Base-by-base conservation (phyloP, 2,797 vertebrate genomes). In the Picus viridis region DNA sequence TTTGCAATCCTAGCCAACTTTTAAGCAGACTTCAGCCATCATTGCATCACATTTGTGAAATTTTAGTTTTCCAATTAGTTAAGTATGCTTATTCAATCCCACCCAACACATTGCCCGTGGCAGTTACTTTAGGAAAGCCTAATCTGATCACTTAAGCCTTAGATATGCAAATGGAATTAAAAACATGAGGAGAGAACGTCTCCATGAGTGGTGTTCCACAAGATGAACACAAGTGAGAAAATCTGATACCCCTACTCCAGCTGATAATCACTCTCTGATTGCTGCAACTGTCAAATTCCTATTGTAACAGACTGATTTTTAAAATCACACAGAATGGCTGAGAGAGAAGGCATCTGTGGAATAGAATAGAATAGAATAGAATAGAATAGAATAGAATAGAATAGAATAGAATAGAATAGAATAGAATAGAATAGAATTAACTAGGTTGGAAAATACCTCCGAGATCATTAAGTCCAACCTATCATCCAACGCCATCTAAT, bases 161-260 rank as follows among this genome's bases (percentile, higher is more conserved):
- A 64, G 63, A 75, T 75, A 89, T 83, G 53, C 69, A 91, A 94
- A 94, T 78, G 63, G 24, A 92, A 78, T 71, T 91, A 73, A 83
- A 89, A 87, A 56, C 32, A 63, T 1, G 12, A 82, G 70, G 30
- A 78, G 36, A 81, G 8, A 83, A 58, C 29, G 11, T 67, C 64
- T 81, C n/a, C 24, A 34, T 51, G 53, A 84, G 9, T 29, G 8
- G 7, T 1, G 1, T 69, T 76, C 68, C 34, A 56, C 3, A 14
- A 34, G 57, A 54, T 58, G 51, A 85, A 53, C 23, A 43, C 26
- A 74, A 57, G 10, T 58, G 36, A 67, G 36, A 56, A 67, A 88
- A 51, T 41, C 19, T 64, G 30, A 56, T 45, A 8, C 10, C 23
- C 36, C 10, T n/a, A 16, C 18, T 10, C 27, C 16, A 86, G 63